phyloP scores from a whole-genome alignment of 2,888 invertebrate species.

The Drosophila glabriapex region DNA sequence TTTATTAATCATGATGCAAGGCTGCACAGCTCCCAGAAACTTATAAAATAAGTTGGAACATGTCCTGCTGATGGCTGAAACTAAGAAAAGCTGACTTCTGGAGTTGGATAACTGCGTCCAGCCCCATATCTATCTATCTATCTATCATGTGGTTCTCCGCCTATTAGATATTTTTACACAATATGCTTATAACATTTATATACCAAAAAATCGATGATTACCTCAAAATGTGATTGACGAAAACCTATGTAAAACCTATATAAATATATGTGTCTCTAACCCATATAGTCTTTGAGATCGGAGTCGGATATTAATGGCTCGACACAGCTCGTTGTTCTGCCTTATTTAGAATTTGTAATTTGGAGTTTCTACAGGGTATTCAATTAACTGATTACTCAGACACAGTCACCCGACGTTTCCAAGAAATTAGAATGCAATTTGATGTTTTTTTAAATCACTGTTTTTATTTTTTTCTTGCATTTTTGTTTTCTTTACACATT shows the following conservation, averaged over 20 bases:
- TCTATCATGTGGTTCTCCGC: not conserved
- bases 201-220: not conserved
- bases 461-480: slow-evolving; percentile 61
- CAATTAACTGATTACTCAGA: too few species aligned
- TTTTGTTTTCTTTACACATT: slow-evolving; percentile 76
- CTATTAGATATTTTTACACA: not conserved
- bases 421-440: not conserved
- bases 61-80: not conserved
- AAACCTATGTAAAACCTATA: too few species aligned
- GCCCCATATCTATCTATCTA: not conserved
- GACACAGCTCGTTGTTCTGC: not conserved
- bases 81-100: not conserved
- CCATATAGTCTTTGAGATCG: not conserved
- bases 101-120: not conserved
- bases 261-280: not conserved
- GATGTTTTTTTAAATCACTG: slow-evolving; percentile 53
- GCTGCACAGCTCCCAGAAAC: not conserved
- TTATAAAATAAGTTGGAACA: not conserved
- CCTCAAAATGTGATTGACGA: not conserved
- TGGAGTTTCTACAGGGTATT: not conserved
- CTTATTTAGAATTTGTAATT: not conserved
- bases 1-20: not conserved
- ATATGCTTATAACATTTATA: not conserved
- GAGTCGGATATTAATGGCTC: not conserved
- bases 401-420: not conserved